phyloP scores from a whole-genome alignment of 2,888 invertebrate genomes.

The Erebia epiphron region DNA sequence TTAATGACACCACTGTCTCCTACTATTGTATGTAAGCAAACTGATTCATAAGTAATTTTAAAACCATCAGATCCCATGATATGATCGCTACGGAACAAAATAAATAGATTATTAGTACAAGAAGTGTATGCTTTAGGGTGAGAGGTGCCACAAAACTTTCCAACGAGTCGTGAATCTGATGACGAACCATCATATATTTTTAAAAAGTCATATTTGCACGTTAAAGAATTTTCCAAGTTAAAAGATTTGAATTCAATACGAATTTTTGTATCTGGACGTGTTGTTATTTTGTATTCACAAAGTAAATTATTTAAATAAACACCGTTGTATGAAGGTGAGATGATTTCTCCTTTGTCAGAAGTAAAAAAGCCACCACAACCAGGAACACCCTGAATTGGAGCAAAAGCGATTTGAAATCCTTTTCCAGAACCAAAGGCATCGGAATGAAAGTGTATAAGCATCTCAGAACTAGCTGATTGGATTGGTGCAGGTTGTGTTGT shows the following conservation, averaged over 20 bases:
- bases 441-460: conserved; percentile 90
- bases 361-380: conserved; percentile 93
- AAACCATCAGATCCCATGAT: conserved; percentile 60
- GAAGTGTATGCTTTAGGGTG: conserved; percentile 85
- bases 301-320: conserved; percentile 82
- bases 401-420: conserved; percentile 94
- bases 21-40: conserved; percentile 72
- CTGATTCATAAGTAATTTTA: conserved; percentile 59
- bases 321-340: conserved; percentile 83
- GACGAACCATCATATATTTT: conserved; percentile 87
- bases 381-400: conserved; percentile 87
- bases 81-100: conserved; percentile 78
- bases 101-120: conserved; percentile 79
- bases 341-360: conserved; percentile 83
- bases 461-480: conserved; percentile 84
- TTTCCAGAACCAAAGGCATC: conserved; percentile 85
- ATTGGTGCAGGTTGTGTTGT: conserved; percentile 88
- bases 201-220: conserved; percentile 85
- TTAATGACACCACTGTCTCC: conserved; percentile 84
- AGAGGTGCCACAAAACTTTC: conserved; percentile 88
- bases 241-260: conserved; percentile 86
- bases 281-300: conserved; percentile 92
- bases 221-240: conserved; percentile 82
- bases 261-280: conserved; percentile 85
- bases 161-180: conserved; percentile 84